Base-by-base conservation (phyloP, 2,888 invertebrate genomes). In the Limenitis camilla region DNA sequence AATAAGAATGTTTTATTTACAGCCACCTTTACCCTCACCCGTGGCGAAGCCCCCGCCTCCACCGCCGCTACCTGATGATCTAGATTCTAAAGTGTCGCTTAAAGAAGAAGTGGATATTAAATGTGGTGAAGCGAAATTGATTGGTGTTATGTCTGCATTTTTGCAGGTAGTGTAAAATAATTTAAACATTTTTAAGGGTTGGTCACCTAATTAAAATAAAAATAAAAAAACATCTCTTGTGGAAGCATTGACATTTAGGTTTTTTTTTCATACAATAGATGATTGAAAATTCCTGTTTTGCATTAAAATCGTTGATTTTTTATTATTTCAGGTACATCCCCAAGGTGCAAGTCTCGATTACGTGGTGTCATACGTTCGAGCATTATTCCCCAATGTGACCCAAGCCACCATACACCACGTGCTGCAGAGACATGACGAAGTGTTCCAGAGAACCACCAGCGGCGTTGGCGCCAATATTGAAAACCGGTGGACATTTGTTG, bases 271-370 rank as follows among this genome's bases (percentile, higher is more conserved):
- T n/a, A n/a, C n/a, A n/a, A n/a, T n/a, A n/a, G n/a, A n/a, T n/a
- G n/a, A n/a, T n/a, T n/a, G n/a, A n/a, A n/a, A n/a, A n/a, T n/a
- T n/a, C n/a, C n/a, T n/a, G n/a, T n/a, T n/a, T n/a, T n/a, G n/a
- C n/a, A n/a, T n/a, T n/a, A n/a, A n/a, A n/a, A n/a, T n/a, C n/a
- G n/a, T n/a, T n/a, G n/a, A n/a, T n/a, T n/a, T n/a, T n/a, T n/a
- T n/a, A n/a, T n/a, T n/a, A n/a, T n/a, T n/a, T n/a, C 1, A 96
- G 81, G 94, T 98, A 36, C 97, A 98, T 81, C 98, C 97, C 0
- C 94, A 94, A 70, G 98, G 98, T 42, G 96, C 97, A 1, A 94
- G 94, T 54, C 89, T 96, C 2, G 96, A 96, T 74, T 95, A 96
- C 78, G 93, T 98, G 59, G 95, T 95, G 89, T 95, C 95, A 6